A percentile compares a stretch with the other conserved stretches of the same genome.
phyloP scores from a whole-genome alignment of 2,113 vertebrate genomes.

The Mungos mungo region DNA sequence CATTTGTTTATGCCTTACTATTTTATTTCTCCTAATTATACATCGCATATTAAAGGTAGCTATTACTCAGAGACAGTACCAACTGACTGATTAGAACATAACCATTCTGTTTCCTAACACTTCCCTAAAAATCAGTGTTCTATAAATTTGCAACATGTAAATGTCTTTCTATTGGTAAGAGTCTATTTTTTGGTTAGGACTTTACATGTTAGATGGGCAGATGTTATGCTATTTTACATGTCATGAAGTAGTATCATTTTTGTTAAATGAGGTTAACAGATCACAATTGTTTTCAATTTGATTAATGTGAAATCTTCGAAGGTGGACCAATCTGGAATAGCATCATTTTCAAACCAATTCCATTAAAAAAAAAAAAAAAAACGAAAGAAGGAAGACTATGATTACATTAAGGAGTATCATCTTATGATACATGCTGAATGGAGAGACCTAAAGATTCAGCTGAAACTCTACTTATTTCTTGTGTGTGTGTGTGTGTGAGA shows the following conservation, averaged over 20 bases:
- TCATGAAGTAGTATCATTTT: background rate
- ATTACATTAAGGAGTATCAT: background rate
- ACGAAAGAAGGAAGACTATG: background rate
- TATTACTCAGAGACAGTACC: background rate
- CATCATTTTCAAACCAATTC: background rate
- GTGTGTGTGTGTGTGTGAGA: background rate
- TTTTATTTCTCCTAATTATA: constrained; percentile 47
- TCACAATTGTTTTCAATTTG: background rate
- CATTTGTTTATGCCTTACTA: background rate
- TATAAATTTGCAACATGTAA: background rate
- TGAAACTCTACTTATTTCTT: background rate
- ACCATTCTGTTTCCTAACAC: background rate
- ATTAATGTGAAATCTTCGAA: background rate
- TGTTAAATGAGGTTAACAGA: background rate
- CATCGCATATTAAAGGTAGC: background rate
- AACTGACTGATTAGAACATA: background rate
- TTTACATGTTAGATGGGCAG: background rate
- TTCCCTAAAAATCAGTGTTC: background rate
- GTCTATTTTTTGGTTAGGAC: background rate
- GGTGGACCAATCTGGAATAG: background rate
- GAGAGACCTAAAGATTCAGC: background rate
- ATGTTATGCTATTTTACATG: background rate
- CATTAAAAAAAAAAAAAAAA: background rate
- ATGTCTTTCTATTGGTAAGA: background rate
- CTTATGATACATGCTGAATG: background rate